Percentiles rank a stretch among this genome's conserved stretches.
Conservation (phyloP, 2,113 vertebrate species). For the Rhizomys pruinosus region DNA sequence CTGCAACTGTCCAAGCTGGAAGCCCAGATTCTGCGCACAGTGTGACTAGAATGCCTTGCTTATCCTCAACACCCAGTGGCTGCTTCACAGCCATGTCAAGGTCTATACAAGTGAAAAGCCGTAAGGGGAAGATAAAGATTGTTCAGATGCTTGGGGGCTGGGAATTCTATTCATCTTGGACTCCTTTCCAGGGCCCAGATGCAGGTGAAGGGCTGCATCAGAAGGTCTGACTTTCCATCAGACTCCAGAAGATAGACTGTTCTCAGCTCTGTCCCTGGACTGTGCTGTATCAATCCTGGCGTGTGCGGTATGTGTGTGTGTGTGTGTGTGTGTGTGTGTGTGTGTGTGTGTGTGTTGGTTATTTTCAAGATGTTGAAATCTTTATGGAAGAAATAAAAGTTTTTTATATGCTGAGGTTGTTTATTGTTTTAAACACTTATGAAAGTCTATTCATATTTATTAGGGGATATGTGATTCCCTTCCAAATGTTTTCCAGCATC, state of each 20-base stretch:
- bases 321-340: not conserved
- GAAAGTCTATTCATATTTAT: slow-evolving; percentile 3
- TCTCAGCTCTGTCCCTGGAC: not conserved
- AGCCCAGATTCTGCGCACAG: not conserved
- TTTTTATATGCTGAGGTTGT: not conserved
- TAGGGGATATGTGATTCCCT: not conserved
- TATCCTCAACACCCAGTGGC: not conserved
- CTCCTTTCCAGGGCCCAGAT: not conserved
- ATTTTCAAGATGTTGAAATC: not conserved
- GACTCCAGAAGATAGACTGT: not conserved
- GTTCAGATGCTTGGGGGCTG: not conserved
- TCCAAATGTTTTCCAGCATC: not conserved
- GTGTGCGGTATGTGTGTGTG: not conserved
- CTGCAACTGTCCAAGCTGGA: not conserved
- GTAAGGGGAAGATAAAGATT: not conserved
- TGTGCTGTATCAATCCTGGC: not conserved
- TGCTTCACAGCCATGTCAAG: not conserved
- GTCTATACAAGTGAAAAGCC: not conserved
- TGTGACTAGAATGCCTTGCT: not conserved
- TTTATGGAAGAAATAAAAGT: not conserved
- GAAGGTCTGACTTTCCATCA: not conserved
- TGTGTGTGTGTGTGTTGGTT: not conserved
- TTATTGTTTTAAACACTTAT: not conserved
- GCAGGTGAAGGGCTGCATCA: not conserved
- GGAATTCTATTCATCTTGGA: not conserved